Percentiles rank a stretch among this genome's conserved stretches.
These are phyloP conservation scores for Panagrolaimus sp. DNA, from an alignment of 1,140 invertebrate species.

Conservation along the genomic window DNA sequence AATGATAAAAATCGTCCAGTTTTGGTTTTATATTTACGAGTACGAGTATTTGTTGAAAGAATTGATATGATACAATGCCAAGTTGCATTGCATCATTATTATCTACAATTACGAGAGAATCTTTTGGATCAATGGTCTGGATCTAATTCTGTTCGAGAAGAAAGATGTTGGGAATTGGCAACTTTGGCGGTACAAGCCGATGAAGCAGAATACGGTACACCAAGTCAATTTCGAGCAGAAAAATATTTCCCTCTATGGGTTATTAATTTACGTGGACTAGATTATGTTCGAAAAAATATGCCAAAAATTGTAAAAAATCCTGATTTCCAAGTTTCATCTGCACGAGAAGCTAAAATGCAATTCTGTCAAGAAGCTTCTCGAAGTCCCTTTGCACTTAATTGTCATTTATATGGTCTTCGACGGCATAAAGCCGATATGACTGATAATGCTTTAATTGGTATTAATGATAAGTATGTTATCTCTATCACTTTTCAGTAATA, in stretches of 20 bases:
- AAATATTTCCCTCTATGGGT: slow-evolving; percentile 23
- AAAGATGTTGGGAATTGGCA: slow-evolving; percentile 19
- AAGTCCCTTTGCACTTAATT: slow-evolving; percentile 11
- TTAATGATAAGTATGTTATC: not conserved
- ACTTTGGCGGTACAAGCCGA: slow-evolving; percentile 2
- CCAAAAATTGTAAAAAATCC: slow-evolving; percentile 4
- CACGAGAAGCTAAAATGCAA: not conserved
- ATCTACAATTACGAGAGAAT: slow-evolving; percentile 20
- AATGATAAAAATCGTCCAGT: slow-evolving; percentile 9
- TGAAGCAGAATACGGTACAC: not conserved
- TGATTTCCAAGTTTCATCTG: not conserved
- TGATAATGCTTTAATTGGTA: slow-evolving; percentile 14
- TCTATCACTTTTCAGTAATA: not conserved
- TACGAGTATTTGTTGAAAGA: slow-evolving; percentile 15
- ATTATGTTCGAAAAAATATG: slow-evolving; percentile 23
- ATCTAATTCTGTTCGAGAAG: slow-evolving; percentile 9
- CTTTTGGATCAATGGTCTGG: slow-evolving; percentile 19
- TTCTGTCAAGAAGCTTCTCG: slow-evolving; percentile 12
- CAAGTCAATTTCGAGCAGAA: slow-evolving; percentile 10
- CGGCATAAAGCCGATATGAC: slow-evolving; percentile 4
- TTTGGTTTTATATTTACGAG: slow-evolving; percentile 19
- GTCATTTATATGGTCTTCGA: slow-evolving; percentile 9
- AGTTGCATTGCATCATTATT: slow-evolving; percentile 19
- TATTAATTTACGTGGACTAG: slow-evolving; percentile 20
- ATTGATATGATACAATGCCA: slow-evolving; percentile 19